Conservation (phyloP, 2,888 invertebrate genomes). For the Athalia circularis region DNA sequence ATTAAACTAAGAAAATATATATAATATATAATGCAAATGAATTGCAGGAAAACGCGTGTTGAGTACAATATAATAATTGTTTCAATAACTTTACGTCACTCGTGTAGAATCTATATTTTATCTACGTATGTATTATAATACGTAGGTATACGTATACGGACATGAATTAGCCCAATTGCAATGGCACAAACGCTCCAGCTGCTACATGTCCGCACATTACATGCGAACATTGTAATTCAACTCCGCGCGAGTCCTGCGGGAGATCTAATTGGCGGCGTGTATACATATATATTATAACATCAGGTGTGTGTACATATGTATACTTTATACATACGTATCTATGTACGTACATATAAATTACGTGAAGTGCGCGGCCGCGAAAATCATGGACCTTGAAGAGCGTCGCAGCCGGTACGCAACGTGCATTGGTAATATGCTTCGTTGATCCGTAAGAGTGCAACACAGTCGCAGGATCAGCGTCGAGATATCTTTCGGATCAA, state of each 20-base stretch:
- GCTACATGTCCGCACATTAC: neutral
- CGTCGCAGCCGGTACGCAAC: conserved; percentile 2
- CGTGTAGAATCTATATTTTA: neutral
- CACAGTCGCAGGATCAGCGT: conserved; percentile 2
- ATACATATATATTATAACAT: too few species aligned
- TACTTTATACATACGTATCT: too few species aligned
- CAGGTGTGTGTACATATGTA: too few species aligned
- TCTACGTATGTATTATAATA: too few species aligned
- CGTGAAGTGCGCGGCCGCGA: conserved; percentile 6
- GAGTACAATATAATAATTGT: conserved; percentile 2
- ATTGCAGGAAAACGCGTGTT: neutral
- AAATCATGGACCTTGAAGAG: conserved; percentile 12
- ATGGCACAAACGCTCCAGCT: too few species aligned
- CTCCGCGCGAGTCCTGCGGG: conserved; percentile 18
- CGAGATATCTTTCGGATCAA: neutral
- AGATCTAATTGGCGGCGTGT: conserved; percentile 1
- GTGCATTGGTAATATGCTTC: conserved; percentile 27
- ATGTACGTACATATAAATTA: neutral
- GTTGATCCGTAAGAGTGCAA: neutral
- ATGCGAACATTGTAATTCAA: conserved; percentile 31
- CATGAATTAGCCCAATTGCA: neutral
- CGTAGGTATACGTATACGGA: neutral
- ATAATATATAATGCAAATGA: neutral
- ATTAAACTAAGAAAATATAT: neutral
- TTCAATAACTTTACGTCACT: conserved; percentile 1